Percentiles rank a stretch among this genome's conserved stretches.
These are phyloP conservation scores for Crotalus tigris DNA, from an alignment of 2,113 vertebrate species.

Conservation along the genomic window DNA sequence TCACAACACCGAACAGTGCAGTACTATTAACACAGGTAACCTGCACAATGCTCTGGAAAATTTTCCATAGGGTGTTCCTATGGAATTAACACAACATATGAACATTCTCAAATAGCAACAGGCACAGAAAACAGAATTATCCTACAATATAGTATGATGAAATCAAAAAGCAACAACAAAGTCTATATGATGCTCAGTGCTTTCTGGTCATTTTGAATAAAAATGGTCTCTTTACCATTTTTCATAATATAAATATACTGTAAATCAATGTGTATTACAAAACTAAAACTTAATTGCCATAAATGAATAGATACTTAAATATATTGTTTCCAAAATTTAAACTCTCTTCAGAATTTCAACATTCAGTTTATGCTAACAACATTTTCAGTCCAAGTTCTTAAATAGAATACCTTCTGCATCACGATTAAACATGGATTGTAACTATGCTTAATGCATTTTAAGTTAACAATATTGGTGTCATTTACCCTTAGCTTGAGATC, in stretches of 20 bases:
- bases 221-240: not conserved
- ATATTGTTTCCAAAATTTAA: not conserved
- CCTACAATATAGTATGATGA: not conserved
- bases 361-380: not conserved
- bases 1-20: not conserved
- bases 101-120: not conserved
- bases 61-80: not conserved
- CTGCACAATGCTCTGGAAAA: not conserved
- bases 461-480: not conserved
- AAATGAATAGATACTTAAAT: not conserved
- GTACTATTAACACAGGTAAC: not conserved
- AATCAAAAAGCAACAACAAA: not conserved
- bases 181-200: not conserved
- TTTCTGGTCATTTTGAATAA: not conserved
- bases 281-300: not conserved
- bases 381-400: not conserved
- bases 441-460: not conserved
- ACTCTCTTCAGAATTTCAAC: not conserved
- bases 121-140: not conserved
- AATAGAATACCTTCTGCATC: not conserved
- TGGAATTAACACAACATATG: not conserved
- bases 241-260: not conserved
- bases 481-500: not conserved
- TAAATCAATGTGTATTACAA: not conserved
- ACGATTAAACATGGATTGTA: not conserved